phyloP scores from a whole-genome alignment of 2,888 invertebrate genomes.

The Melieria picta region DNA sequence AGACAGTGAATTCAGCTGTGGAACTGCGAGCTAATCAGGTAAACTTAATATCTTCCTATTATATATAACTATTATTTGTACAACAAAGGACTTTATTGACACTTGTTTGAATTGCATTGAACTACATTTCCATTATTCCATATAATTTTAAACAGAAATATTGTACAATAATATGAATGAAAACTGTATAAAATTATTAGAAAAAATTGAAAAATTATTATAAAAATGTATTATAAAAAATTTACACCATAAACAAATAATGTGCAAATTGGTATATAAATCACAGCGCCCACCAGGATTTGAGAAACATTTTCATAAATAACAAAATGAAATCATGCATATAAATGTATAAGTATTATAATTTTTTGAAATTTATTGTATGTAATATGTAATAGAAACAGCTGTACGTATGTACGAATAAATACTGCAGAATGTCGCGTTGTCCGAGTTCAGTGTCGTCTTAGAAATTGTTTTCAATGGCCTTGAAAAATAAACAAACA shows the following conservation, averaged over 20 bases:
- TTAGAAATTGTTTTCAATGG: background rate
- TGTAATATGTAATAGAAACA: background rate
- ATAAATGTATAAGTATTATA: background rate
- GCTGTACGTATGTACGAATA: background rate
- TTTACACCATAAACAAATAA: no score
- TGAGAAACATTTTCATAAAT: background rate
- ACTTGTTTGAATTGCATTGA: no score
- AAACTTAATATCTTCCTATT: no score
- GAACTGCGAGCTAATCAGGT: no score
- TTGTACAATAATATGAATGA: no score
- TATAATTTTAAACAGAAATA: no score
- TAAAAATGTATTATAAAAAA: no score
- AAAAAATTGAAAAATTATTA: no score
- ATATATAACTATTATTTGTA: background rate
- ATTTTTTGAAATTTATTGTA: background rate
- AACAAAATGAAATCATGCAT: background rate
- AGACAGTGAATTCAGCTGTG: background rate
- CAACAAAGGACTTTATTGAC: background rate
- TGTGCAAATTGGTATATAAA: no score
- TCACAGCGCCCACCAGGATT: no score
- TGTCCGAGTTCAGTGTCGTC: constrained; percentile 8
- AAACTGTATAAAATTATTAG: no score
- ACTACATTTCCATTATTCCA: no score
- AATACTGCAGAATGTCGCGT: background rate
- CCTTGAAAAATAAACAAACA: constrained; percentile 10